Evolutionary conservation across 2,797 vertebrate genomes (phyloP).

Genomic region (Loriculus beryllinus): DNA sequence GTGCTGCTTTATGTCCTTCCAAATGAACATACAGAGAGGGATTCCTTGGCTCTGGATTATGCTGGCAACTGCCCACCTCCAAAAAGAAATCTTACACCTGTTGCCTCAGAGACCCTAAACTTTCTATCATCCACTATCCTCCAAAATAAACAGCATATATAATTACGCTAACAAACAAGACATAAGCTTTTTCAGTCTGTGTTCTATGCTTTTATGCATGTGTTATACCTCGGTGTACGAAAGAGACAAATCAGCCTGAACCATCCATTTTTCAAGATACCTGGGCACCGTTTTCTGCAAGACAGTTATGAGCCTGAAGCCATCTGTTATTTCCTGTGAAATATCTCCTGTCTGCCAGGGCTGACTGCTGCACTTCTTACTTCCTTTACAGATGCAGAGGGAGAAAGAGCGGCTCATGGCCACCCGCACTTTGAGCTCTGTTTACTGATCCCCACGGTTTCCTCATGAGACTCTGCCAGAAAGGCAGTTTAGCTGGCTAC

Average conservation of each 20-base stretch:
- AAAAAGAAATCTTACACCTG: background rate
- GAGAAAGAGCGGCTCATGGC: background rate
- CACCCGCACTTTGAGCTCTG: slow-evolving; percentile 7
- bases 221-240: background rate
- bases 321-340: slow-evolving; percentile 18
- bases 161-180: background rate
- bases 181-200: background rate
- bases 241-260: background rate
- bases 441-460: slow-evolving; percentile 45
- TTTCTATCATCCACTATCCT: background rate
- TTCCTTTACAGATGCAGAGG: background rate
- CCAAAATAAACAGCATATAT: background rate
- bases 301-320: background rate
- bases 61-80: background rate
- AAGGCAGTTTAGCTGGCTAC: slow-evolving; percentile 36
- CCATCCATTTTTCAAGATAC: background rate
- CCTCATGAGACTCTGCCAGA: slow-evolving; percentile 39
- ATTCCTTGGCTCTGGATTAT: background rate
- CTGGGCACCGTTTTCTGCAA: background rate
- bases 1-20: background rate
- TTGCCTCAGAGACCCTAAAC: background rate
- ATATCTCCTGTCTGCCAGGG: slow-evolving; percentile 18
- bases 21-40: background rate
- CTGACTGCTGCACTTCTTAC: slow-evolving; percentile 21
- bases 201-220: background rate